These are phyloP conservation scores for Crotalus adamanteus DNA, from an alignment of 2,797 vertebrate species.

Conservation along the genomic window DNA sequence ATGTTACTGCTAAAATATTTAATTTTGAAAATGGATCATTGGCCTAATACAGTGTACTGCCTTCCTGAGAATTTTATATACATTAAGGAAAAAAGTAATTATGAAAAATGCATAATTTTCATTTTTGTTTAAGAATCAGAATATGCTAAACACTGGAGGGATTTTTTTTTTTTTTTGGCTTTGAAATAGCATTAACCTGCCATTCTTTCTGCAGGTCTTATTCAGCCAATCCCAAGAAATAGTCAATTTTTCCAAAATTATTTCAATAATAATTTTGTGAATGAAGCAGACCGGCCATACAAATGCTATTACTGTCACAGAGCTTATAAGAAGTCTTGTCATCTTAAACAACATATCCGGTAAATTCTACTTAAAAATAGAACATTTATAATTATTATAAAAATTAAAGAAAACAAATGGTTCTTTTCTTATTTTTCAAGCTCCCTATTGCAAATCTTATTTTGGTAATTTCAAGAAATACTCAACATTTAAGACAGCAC, in stretches of 20 bases:
- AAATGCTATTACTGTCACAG: constrained; percentile 95
- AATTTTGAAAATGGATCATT: not conserved
- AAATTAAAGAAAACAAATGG: not conserved
- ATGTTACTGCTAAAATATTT: not conserved
- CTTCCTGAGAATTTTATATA: not conserved
- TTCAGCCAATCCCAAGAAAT: constrained; percentile 85
- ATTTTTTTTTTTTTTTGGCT: not conserved
- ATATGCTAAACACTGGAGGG: not conserved
- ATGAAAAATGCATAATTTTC: not conserved
- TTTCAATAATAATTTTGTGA: constrained; percentile 81
- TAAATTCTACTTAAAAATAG: constrained; percentile 58
- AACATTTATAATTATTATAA: not conserved
- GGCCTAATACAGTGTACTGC: not conserved
- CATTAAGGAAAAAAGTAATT: not conserved
- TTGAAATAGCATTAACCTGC: constrained; percentile 13
- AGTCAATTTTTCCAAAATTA: constrained; percentile 89
- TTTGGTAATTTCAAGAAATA: not conserved
- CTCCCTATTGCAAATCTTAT: not conserved
- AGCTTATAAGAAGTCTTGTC: constrained; percentile 98
- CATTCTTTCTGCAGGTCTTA: constrained; percentile 78
- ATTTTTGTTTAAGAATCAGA: not conserved
- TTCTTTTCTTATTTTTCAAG: not conserved
- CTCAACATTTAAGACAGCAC: not conserved
- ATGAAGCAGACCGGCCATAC: constrained; percentile 90
- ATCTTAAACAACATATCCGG: constrained; percentile 98